These are phyloP conservation scores for Crocallis elinguaria DNA, from an alignment of 2,888 invertebrate genomes.

Conservation along the genomic window DNA sequence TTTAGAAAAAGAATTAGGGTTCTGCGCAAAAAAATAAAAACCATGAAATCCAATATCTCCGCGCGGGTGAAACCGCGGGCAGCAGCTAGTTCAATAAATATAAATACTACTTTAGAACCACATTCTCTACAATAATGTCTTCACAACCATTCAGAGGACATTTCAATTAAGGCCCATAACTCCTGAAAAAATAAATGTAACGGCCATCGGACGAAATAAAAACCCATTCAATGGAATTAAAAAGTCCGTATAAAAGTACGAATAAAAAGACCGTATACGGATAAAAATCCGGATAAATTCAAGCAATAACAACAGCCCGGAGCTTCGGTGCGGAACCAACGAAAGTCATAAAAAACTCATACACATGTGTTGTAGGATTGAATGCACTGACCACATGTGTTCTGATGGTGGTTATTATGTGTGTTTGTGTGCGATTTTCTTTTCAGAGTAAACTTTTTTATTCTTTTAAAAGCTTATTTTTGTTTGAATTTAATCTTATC, in stretches of 20 bases:
- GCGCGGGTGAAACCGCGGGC: no score
- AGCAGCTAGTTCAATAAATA: no score
- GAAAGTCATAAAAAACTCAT: slow-evolving; percentile 70
- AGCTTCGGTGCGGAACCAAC: slow-evolving; percentile 31
- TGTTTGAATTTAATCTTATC: no score
- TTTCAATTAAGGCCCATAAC: slow-evolving; percentile 56
- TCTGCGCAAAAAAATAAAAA: no score
- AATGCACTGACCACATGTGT: slow-evolving; percentile 33
- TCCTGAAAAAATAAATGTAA: slow-evolving; percentile 44
- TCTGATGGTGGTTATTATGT: neutral
- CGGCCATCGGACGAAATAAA: slow-evolving; percentile 46
- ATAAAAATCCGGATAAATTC: slow-evolving; percentile 47
- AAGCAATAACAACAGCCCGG: slow-evolving; percentile 47
- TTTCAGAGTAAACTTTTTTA: neutral
- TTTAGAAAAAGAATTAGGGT: no score
- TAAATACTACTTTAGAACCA: neutral
- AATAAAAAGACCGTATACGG: slow-evolving; percentile 10
- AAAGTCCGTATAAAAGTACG: slow-evolving; percentile 45
- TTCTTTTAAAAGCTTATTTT: no score
- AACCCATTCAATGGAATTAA: slow-evolving; percentile 53
- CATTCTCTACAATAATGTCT: slow-evolving; percentile 30
- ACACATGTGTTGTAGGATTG: slow-evolving; percentile 64
- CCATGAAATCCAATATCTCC: no score
- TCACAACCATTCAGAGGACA: slow-evolving; percentile 41
- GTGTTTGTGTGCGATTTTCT: neutral